Conservation (phyloP, 2,888 invertebrate genomes). For the Hyles lineata region DNA sequence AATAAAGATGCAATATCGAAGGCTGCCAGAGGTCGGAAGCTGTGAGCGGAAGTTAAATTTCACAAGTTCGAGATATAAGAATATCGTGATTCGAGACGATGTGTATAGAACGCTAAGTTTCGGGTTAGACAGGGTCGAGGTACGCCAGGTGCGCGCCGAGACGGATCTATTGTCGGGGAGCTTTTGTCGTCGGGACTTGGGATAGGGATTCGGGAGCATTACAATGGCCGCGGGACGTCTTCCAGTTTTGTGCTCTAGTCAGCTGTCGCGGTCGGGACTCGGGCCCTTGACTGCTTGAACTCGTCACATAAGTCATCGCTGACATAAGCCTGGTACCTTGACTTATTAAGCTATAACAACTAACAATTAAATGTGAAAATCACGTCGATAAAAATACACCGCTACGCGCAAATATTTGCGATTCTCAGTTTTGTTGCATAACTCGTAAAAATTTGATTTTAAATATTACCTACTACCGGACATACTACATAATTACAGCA, state of each 20-base stretch:
- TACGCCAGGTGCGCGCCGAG: constrained; percentile 78
- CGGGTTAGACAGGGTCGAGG: constrained; percentile 71
- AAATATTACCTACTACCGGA: neutral
- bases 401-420: neutral
- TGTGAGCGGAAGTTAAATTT: constrained; percentile 60
- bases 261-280: constrained; percentile 75
- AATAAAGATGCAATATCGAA: neutral
- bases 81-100: constrained; percentile 57
- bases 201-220: constrained; percentile 58
- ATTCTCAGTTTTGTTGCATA: neutral
- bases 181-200: constrained; percentile 66
- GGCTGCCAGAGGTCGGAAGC: constrained; percentile 50
- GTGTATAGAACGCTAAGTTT: constrained; percentile 50
- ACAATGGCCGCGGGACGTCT: constrained; percentile 82
- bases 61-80: constrained; percentile 51
- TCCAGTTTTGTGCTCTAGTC: constrained; percentile 77
- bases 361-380: neutral
- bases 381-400: neutral
- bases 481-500: constrained; percentile 30
- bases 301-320: constrained; percentile 55
- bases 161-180: constrained; percentile 60
- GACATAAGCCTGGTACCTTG: neutral
- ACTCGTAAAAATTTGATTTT: neutral
- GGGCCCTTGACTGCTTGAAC: constrained; percentile 54
- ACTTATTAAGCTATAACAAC: neutral